Evolutionary conservation across 2,888 invertebrate genomes (phyloP), one percentile per base, ranked within the genome.

Genomic region (Sphinx pinastri): DNA sequence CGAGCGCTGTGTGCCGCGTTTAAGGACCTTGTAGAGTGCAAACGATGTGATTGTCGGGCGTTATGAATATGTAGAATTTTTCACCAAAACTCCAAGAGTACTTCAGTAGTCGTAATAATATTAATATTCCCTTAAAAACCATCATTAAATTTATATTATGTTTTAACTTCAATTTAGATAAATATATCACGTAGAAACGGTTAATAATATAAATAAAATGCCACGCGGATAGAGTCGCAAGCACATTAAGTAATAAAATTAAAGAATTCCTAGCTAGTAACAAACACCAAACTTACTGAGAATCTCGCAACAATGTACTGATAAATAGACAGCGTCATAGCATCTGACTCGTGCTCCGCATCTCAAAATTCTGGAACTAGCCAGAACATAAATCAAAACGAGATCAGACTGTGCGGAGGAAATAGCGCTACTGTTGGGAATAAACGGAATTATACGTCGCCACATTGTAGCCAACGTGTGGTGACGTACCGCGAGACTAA

Each of bases 291-390:
- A 49, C 49, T 49, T 49, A 49, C 10, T 49, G 10, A 12, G 49
- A 51, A 51, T 51, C 51, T 51, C 38, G 10, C 60, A 60, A 16
- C 47, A 47, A 16, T 45, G 47, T 60, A 12, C 13, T 25, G 12
- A 57, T 25, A 25, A 25, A 57, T 25, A 31, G 57, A 57, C 38
- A 38, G 38, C 10, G 57, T 4, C 57, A 57, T 57, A 8, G 2
- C n/a, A 47, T 45, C 10, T 47, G 16, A 14, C 38, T 45, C 7
- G n/a, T 14, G 59, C 38, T 58, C n/a, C n/a, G n/a, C 16, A 47
- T 47, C 47, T 60, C 47, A 60, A 60, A 60, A 60, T 60, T 60
- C 60, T 45, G 47, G n/a, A 45, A 60, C 11, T 47, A 54, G 7
- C 45, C 60, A 16, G 47, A 16, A 45, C 10, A 60, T 60, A 60